Percentiles rank a stretch among this genome's conserved stretches.
These are phyloP conservation scores for Nothoprocta pentlandii DNA, from an alignment of 2,113 vertebrate genomes.

Conservation along the genomic window DNA sequence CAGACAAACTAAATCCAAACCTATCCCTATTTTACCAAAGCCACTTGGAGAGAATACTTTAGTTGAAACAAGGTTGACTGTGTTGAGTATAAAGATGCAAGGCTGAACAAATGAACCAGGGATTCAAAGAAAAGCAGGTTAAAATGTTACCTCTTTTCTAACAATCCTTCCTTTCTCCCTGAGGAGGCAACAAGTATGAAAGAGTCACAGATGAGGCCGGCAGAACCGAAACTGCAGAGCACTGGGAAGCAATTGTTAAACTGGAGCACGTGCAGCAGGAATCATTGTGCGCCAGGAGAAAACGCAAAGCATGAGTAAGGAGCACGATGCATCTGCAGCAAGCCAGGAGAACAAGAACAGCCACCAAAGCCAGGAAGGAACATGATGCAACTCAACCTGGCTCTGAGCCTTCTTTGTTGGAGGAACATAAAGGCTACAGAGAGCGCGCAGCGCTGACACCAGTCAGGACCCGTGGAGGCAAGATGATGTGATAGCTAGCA, in stretches of 20 bases:
- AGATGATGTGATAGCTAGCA: background rate
- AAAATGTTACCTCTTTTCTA: background rate
- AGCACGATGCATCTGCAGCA: background rate
- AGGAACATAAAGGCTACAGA: background rate
- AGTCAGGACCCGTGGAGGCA: background rate
- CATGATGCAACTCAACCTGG: background rate
- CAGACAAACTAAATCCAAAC: background rate
- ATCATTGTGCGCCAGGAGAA: background rate
- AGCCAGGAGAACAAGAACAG: background rate
- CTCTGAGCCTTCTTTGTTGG: background rate
- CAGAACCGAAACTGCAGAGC: background rate
- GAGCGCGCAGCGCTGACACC: rapidly evolving
- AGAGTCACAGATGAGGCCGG: background rate
- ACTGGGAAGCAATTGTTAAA: background rate
- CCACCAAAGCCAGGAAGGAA: background rate
- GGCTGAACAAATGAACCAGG: background rate
- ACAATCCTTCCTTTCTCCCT: background rate
- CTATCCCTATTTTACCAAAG: background rate
- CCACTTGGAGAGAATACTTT: background rate
- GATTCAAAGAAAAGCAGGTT: background rate
- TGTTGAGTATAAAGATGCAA: background rate
- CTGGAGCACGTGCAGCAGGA: background rate
- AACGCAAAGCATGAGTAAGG: background rate
- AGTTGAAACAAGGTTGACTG: background rate
- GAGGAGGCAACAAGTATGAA: background rate